Evolutionary conservation across 2,888 invertebrate species (phyloP), one percentile per base, ranked within the genome.

Genomic region (Lymantria dispar): DNA sequence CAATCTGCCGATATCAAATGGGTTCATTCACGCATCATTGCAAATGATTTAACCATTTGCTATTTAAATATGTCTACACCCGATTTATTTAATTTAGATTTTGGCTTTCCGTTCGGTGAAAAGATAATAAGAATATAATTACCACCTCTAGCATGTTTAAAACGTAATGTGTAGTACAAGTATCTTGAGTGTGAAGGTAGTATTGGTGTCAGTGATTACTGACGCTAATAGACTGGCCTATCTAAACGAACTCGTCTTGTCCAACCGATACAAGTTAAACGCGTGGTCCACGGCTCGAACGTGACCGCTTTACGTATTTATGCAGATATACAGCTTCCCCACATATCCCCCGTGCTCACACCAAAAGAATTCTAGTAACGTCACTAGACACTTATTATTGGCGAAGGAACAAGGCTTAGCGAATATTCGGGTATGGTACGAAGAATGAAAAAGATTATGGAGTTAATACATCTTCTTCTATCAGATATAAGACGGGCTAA

Each of bases 231-330:
- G 0, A 61, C 65, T 69, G 8, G 44, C 54, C 43, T 45, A 44
- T 72, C 45, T 43, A 60, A 78, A 79, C 56, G 42, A 31, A 46
- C 70, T 46, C 44, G 31, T 54, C 51, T 56, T 62, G 70, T 73
- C 74, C 72, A 78, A 73, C 72, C 75, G 76, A 79, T 79, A 79
- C 79, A 80, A 81, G 81, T 83, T 79, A 83, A 85, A 80, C 79
- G 76, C 78, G 72, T 74, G 77, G 75, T 71, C 70, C 72, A 73
- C 70, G 63, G 61, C 66, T 70, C 68, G 74, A 69, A 87, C 88
- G 87, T 89, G 89, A 86, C 87, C 81, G 82, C 78, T 82, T 86
- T 83, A 78, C 83, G 76, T 85, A 85, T 86, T 87, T 87, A 89
- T 88, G 88, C 88, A 87, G 83, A 89, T 88, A 80, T 77, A 65